A percentile compares a stretch with the other conserved stretches of the same genome.
These are phyloP conservation scores for Margaritifera margaritifera DNA, from an alignment of 2,888 invertebrate genomes.

Conservation along the genomic window DNA sequence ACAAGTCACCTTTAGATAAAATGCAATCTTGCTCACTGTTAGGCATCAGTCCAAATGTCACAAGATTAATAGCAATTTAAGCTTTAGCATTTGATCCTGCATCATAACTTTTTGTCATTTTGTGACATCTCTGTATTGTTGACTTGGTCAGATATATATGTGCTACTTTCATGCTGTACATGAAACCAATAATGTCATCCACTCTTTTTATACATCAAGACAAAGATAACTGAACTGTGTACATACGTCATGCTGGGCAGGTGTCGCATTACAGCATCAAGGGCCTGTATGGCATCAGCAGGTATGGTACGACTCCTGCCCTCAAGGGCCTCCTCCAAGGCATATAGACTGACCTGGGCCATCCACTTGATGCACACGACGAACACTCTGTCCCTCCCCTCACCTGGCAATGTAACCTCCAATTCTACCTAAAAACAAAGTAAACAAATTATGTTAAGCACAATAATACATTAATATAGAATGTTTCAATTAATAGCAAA, in stretches of 20 bases:
- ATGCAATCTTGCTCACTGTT: too few species aligned
- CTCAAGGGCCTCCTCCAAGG: conserved; percentile 97
- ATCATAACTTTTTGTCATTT: too few species aligned
- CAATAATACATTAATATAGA: background rate
- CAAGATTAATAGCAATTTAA: too few species aligned
- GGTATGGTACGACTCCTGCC: conserved; percentile 94
- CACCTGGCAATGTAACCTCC: conserved; percentile 93
- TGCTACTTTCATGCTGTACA: too few species aligned
- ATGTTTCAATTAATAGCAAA: background rate
- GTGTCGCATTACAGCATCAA: conserved; percentile 99
- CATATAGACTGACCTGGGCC: conserved; percentile 95
- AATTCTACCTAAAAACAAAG: conserved; percentile 72
- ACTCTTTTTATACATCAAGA: too few species aligned
- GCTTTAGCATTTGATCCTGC: too few species aligned
- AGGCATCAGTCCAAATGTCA: too few species aligned
- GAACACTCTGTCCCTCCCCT: conserved; percentile 98
- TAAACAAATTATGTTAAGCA: conserved; percentile 15
- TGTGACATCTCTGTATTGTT: too few species aligned
- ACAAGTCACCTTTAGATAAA: too few species aligned
- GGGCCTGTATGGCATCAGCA: conserved; percentile 96
- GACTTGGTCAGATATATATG: too few species aligned
- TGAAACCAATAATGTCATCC: too few species aligned
- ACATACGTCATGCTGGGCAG: conserved; percentile 94
- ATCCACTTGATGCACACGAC: conserved; percentile 98
- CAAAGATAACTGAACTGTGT: too few species aligned